Percentiles rank a stretch among this genome's conserved stretches.
phyloP scores from a whole-genome alignment of 2,888 invertebrate genomes.

The Lordiphosa fenestrarum region DNA sequence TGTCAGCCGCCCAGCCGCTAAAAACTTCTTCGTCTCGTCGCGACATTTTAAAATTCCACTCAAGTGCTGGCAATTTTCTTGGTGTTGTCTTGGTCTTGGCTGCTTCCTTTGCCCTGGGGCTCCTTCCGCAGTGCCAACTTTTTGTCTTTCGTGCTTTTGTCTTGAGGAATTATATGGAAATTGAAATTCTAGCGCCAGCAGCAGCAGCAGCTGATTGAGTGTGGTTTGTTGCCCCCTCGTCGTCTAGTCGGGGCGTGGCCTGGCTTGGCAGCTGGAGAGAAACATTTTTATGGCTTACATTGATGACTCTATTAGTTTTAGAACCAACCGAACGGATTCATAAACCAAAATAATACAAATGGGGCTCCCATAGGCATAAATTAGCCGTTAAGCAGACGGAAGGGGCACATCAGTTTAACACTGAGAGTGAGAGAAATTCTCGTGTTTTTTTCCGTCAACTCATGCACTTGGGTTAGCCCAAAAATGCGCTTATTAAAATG shows the following conservation, averaged over 20 bases:
- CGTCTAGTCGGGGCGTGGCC: constrained; percentile 17
- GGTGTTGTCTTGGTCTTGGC: constrained; percentile 22
- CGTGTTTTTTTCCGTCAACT: constrained; percentile 36
- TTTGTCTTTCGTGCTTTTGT: constrained; percentile 33
- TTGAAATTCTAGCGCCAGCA: constrained; percentile 37
- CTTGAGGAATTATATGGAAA: constrained; percentile 51
- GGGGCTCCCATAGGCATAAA: constrained; percentile 51
- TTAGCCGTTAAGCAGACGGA: constrained; percentile 24
- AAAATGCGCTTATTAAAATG: constrained; percentile 69
- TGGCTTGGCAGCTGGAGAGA: constrained; percentile 27
- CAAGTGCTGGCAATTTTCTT: constrained; percentile 73
- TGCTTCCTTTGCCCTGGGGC: constrained; percentile 11
- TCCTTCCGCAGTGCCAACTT: constrained; percentile 49
- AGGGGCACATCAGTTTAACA: constrained; percentile 36
- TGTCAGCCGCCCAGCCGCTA: constrained; percentile 51
- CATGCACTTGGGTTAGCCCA: constrained; percentile 39
- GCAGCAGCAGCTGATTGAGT: constrained; percentile 29
- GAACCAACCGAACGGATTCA: constrained; percentile 58
- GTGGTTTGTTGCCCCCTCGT: constrained; percentile 16
- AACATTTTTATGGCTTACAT: constrained; percentile 57
- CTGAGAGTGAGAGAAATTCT: background rate
- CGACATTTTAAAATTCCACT: constrained; percentile 71
- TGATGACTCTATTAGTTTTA: constrained; percentile 70
- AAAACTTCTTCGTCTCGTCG: constrained; percentile 17
- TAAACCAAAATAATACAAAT: constrained; percentile 65